Evolutionary conservation across 2,888 invertebrate species (phyloP).

Genomic region (Conistra vaccinii): DNA sequence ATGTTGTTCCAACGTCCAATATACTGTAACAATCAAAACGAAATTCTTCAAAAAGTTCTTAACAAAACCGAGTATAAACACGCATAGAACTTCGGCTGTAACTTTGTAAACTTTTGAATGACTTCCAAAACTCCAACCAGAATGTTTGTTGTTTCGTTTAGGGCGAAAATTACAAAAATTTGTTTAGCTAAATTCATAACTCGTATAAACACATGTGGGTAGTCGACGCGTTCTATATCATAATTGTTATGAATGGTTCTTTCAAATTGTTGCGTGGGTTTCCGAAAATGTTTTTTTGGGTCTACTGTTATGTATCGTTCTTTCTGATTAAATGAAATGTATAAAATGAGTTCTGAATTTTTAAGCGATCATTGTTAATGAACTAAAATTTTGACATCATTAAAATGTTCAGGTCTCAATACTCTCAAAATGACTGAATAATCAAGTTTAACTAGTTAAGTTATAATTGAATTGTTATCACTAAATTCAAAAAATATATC

Average conservation of each 20-base stretch:
- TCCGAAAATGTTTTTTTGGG: constrained; percentile 10
- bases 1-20: constrained; percentile 32
- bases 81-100: constrained; percentile 68
- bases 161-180: constrained; percentile 68
- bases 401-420: not conserved
- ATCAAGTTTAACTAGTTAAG: not conserved
- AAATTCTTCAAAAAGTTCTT: constrained; percentile 61
- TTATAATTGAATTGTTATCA: not conserved
- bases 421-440: not conserved
- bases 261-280: constrained; percentile 25
- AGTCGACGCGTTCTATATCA: constrained; percentile 17
- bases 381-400: not conserved
- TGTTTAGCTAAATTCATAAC: constrained; percentile 48
- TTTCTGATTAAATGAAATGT: not conserved
- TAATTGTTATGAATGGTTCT: constrained; percentile 34
- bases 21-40: constrained; percentile 54
- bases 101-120: constrained; percentile 67
- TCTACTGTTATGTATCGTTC: not conserved
- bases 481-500: constrained; percentile 6
- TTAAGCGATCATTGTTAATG: not conserved
- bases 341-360: not conserved
- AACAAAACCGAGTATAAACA: constrained; percentile 64
- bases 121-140: constrained; percentile 67
- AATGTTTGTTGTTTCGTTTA: constrained; percentile 69
- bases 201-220: constrained; percentile 32